Evolutionary conservation across 2,888 invertebrate genomes (phyloP).

Genomic region (Seladonia tumulorum): DNA sequence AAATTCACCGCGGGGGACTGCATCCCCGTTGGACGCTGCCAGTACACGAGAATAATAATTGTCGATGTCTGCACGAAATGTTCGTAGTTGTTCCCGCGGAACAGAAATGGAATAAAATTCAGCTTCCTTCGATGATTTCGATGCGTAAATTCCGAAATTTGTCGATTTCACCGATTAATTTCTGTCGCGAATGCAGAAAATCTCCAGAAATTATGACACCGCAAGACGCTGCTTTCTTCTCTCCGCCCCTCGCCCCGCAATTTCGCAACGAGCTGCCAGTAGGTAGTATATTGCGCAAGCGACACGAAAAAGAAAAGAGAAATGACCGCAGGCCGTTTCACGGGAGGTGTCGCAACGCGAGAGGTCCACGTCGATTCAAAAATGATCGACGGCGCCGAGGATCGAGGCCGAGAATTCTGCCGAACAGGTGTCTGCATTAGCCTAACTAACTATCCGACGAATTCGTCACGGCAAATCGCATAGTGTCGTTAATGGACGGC

Average conservation of each 20-base stretch:
- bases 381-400: not conserved
- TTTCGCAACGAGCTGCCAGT: not conserved
- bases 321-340: not conserved
- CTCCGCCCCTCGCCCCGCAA: too few species aligned
- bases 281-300: slow-evolving; percentile 52
- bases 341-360: slow-evolving; percentile 25
- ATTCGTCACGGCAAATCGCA: not conserved
- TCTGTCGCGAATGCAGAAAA: not conserved
- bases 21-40: not conserved
- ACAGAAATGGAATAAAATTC: not conserved
- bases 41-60: not conserved
- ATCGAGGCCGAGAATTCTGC: not conserved
- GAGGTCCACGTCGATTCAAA: slow-evolving; percentile 12
- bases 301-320: slow-evolving; percentile 10
- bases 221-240: not conserved
- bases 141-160: not conserved
- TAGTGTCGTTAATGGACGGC: not conserved
- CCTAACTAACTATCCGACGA: slow-evolving; percentile 17
- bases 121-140: not conserved
- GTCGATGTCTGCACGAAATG: not conserved
- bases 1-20: not conserved
- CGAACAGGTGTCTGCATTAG: not conserved
- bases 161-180: not conserved
- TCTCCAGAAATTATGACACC: not conserved
- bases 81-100: not conserved